A percentile compares a stretch with the other conserved stretches of the same genome.
These are phyloP conservation scores for Tachuris rubrigastra DNA, from an alignment of 2,113 vertebrate species.

Conservation along the genomic window DNA sequence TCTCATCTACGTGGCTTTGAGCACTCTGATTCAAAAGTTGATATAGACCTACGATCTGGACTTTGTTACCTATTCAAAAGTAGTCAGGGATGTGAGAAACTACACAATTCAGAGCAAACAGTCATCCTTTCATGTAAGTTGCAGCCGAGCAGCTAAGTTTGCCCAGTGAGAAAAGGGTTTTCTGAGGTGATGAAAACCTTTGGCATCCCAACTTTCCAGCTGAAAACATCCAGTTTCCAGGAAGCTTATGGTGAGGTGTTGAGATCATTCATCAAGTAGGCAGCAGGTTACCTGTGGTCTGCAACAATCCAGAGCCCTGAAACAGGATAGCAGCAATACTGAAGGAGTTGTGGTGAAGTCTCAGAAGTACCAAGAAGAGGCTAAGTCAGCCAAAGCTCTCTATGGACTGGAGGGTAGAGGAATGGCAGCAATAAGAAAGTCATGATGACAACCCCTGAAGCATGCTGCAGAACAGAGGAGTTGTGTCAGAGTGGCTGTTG, in stretches of 20 bases:
- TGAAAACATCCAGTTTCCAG: neutral
- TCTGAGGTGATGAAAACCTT: neutral
- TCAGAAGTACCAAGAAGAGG: neutral
- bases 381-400: neutral
- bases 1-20: neutral
- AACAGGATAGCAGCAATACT: neutral
- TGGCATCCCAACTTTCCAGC: neutral
- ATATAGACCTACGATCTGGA: neutral
- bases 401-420: neutral
- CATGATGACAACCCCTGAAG: neutral
- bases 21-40: neutral
- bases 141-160: neutral
- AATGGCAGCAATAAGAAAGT: neutral
- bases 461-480: neutral
- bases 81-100: neutral
- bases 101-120: neutral
- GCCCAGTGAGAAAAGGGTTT: neutral
- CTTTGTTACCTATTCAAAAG: neutral
- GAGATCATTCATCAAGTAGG: neutral
- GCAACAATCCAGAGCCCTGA: neutral
- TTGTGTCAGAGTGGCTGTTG: slow-evolving; percentile 14
- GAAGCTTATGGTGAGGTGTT: neutral
- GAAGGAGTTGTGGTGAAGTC: neutral
- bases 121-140: neutral
- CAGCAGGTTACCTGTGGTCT: neutral